Evolutionary conservation across 2,113 vertebrate species (phyloP).

Genomic region (Ochotona curzoniae): DNA sequence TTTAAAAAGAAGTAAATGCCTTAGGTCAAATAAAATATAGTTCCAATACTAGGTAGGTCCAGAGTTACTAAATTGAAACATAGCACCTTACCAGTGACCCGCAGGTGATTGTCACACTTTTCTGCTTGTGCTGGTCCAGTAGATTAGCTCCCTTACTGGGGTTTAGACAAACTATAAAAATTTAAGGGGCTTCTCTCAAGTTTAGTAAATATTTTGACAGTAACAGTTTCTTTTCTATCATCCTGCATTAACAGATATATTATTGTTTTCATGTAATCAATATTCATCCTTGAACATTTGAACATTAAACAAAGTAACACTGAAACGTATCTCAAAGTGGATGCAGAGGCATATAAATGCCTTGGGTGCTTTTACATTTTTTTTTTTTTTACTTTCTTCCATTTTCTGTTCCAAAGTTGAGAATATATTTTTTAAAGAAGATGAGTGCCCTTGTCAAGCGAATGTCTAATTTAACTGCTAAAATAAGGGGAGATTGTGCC

Average conservation of each 20-base stretch:
- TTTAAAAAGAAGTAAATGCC: neutral
- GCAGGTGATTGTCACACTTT: neutral
- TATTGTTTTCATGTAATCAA: neutral
- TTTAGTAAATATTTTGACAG: neutral
- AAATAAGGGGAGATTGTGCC: neutral
- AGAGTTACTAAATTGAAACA: neutral
- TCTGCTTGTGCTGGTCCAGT: neutral
- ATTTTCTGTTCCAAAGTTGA: slow-evolving; percentile 21
- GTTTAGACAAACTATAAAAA: neutral
- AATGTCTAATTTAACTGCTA: neutral
- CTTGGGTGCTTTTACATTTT: neutral
- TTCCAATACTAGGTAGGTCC: neutral
- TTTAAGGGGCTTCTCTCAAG: neutral
- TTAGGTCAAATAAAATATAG: neutral
- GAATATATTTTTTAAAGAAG: neutral
- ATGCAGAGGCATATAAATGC: neutral
- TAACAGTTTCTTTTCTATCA: neutral
- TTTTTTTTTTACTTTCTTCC: neutral
- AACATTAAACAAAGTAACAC: neutral
- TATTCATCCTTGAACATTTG: neutral
- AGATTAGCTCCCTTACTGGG: fast-evolving
- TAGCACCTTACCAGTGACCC: too few species aligned
- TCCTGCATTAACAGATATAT: neutral
- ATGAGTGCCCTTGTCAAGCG: neutral
- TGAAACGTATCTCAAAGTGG: neutral